phyloP scores from a whole-genome alignment of 1,140 invertebrate species.

The Hetaerina americana region DNA sequence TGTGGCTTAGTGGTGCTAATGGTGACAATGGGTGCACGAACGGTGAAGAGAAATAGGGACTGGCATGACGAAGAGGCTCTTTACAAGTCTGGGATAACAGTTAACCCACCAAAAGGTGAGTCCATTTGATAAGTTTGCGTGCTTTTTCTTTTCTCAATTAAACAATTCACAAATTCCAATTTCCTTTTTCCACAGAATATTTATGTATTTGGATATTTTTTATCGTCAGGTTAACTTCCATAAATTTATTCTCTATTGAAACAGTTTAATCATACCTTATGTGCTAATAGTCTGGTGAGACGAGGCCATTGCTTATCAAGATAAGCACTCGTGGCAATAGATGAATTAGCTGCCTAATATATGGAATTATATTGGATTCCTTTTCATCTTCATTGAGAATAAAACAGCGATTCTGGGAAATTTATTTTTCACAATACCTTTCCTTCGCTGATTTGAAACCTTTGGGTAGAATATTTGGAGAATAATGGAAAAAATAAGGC shows the following conservation, averaged over 20 bases:
- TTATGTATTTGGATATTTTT: not conserved
- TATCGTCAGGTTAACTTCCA: not conserved
- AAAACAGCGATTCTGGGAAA: too few species aligned
- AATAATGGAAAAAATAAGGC: too few species aligned
- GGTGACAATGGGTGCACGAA: slow-evolving; percentile 54
- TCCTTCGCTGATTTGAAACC: too few species aligned
- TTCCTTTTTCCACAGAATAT: not conserved
- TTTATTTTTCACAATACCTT: too few species aligned
- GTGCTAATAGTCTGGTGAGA: too few species aligned
- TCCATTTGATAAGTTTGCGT: slow-evolving; percentile 9
- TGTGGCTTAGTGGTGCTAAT: slow-evolving; percentile 40
- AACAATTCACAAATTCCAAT: not conserved
- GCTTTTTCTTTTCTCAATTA: not conserved
- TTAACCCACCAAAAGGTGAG: slow-evolving; percentile 97
- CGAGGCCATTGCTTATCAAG: too few species aligned
- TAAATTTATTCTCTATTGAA: not conserved
- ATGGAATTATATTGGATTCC: too few species aligned
- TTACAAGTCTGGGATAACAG: slow-evolving; percentile 74
- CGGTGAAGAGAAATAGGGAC: slow-evolving; percentile 70
- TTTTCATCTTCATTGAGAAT: too few species aligned
- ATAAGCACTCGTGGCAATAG: too few species aligned
- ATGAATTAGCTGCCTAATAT: too few species aligned
- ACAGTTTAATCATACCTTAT: too few species aligned
- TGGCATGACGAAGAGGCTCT: slow-evolving; percentile 89
- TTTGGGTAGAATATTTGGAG: too few species aligned